Conservation (phyloP, 2,113 vertebrate species). For the Macrotis lagotis region DNA sequence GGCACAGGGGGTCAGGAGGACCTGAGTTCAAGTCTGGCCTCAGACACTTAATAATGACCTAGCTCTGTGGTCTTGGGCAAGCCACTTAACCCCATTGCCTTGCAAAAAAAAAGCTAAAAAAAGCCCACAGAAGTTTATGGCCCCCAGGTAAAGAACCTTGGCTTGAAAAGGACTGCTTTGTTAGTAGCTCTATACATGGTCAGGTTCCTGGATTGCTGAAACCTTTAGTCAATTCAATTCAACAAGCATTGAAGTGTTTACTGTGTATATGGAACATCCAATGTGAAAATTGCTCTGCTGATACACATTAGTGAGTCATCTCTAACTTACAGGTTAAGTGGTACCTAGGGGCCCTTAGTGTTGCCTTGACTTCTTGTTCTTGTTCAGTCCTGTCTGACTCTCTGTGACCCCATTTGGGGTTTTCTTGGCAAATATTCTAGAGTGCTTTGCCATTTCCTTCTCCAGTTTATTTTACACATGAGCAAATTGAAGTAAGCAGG, state of each 20-base stretch:
- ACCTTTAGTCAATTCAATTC: not conserved
- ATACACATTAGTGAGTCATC: not conserved
- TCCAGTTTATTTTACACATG: not conserved
- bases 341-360: not conserved
- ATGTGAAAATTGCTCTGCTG: too few relatives aligned
- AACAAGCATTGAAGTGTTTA: not conserved
- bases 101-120: too few relatives aligned
- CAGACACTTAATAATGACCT: too few relatives aligned
- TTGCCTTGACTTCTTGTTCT: not conserved
- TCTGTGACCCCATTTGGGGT: not conserved
- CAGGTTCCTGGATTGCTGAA: not conserved
- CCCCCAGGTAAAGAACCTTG: not conserved
- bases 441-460: not conserved
- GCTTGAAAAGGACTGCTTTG: not conserved
- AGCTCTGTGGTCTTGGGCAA: too few relatives aligned
- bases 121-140: too few relatives aligned
- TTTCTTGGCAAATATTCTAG: not conserved
- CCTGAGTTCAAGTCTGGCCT: too few relatives aligned
- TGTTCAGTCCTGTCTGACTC: not conserved
- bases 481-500: not conserved
- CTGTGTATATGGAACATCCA: not conserved
- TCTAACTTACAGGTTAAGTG: not conserved
- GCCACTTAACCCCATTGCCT: too few relatives aligned
- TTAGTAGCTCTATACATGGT: not conserved
- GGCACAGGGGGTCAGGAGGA: too few relatives aligned